Percentiles rank a stretch among this genome's conserved stretches.
These are phyloP conservation scores for Automeris io DNA, from an alignment of 2,888 invertebrate genomes.

Conservation along the genomic window DNA sequence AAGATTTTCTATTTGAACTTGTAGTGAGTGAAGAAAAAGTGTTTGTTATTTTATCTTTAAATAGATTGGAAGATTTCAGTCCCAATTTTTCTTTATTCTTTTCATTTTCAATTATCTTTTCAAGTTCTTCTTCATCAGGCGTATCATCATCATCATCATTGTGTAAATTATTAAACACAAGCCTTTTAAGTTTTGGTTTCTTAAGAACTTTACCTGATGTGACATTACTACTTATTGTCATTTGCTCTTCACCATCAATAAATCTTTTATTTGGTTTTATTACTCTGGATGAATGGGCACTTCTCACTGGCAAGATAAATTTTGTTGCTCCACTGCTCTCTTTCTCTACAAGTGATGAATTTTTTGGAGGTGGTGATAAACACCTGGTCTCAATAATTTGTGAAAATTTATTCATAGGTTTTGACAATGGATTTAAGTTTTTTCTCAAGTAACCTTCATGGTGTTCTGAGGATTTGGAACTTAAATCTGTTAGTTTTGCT, in stretches of 20 bases:
- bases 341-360: conserved; percentile 54
- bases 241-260: conserved; percentile 80
- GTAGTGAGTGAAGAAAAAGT: conserved; percentile 53
- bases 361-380: conserved; percentile 65
- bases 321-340: conserved; percentile 60
- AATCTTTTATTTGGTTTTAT: conserved; percentile 93
- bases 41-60: conserved; percentile 65
- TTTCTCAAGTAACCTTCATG: conserved; percentile 67
- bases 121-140: conserved; percentile 43
- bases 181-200: conserved; percentile 66
- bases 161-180: conserved; percentile 63
- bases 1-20: conserved; percentile 37
- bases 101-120: conserved; percentile 45
- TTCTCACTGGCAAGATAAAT: conserved; percentile 87
- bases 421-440: conserved; percentile 65
- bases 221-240: conserved; percentile 36
- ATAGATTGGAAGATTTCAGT: conserved; percentile 50
- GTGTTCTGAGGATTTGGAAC: conserved; percentile 75
- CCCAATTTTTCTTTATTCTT: conserved; percentile 47
- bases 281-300: conserved; percentile 89
- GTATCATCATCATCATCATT: conserved; percentile 50
- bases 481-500: conserved; percentile 78
- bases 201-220: conserved; percentile 64
- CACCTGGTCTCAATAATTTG: conserved; percentile 64
- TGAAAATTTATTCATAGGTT: conserved; percentile 67